Evolutionary conservation across 2,888 invertebrate species (phyloP).

Genomic region (Limnephilus lunatus): DNA sequence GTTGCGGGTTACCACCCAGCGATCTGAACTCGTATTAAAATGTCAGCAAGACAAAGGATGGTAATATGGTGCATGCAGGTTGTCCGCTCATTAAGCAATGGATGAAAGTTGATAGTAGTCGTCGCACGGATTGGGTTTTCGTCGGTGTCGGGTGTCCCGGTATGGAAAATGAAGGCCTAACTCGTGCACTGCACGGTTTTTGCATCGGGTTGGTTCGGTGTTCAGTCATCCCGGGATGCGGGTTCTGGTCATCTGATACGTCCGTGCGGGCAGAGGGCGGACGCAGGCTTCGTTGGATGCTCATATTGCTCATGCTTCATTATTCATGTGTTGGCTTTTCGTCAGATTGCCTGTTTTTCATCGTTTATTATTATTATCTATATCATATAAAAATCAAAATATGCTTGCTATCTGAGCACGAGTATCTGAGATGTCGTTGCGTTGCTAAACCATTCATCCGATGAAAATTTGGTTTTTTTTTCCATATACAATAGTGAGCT

Average conservation of each 20-base stretch:
- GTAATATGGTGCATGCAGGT: constrained; percentile 9
- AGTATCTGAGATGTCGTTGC: no score
- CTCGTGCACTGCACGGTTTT: not conserved
- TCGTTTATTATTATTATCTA: no score
- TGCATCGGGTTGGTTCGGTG: not conserved
- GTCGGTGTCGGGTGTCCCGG: constrained; percentile 38
- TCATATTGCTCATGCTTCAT: constrained; percentile 32
- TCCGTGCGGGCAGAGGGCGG: constrained; percentile 22
- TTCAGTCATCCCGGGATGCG: constrained; percentile 29
- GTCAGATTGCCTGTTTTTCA: not conserved
- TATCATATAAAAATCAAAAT: no score
- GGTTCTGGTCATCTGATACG: constrained; percentile 38
- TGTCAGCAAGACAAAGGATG: constrained; percentile 27
- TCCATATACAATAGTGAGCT: no score
- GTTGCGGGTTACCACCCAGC: not conserved
- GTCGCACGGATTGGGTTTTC: constrained; percentile 40
- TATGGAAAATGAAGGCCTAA: not conserved
- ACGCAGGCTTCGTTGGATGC: constrained; percentile 24
- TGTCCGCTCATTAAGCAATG: constrained; percentile 54
- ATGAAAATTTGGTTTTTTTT: no score
- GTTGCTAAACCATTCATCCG: no score
- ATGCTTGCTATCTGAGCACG: no score
- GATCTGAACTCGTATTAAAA: not conserved
- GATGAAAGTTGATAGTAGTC: constrained; percentile 55
- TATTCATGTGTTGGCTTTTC: not conserved